phyloP scores from a whole-genome alignment of 2,888 invertebrate genomes.

The Lathronympha strigana region DNA sequence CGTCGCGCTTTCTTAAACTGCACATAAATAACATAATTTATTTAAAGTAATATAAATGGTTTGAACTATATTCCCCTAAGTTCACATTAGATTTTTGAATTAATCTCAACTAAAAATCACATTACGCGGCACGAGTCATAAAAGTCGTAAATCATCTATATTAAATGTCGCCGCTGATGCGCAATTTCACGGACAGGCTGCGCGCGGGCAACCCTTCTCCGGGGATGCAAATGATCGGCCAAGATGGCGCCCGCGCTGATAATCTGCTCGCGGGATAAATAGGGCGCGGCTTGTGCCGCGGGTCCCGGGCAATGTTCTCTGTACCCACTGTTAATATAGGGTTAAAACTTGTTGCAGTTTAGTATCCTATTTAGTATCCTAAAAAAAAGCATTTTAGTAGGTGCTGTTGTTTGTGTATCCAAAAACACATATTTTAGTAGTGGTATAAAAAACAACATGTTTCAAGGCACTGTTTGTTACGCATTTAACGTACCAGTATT shows the following conservation, averaged over 20 bases:
- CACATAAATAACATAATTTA: not conserved
- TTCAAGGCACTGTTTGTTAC: too few species aligned
- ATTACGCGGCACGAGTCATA: constrained; percentile 32
- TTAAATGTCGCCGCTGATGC: constrained; percentile 31
- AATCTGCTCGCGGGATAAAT: not conserved
- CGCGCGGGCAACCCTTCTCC: constrained; percentile 37
- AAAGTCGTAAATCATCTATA: constrained; percentile 35
- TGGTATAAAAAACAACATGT: too few species aligned
- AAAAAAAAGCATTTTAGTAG: too few species aligned
- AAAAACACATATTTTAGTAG: too few species aligned
- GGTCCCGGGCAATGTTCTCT: not conserved
- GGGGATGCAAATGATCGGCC: constrained; percentile 32
- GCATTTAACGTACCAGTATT: too few species aligned
- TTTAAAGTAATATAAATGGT: not conserved
- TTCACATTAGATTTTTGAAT: constrained; percentile 21
- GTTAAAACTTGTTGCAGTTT: too few species aligned
- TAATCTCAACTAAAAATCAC: constrained; percentile 35
- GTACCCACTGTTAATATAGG: too few species aligned
- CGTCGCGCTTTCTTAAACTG: too few species aligned
- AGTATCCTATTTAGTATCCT: too few species aligned
- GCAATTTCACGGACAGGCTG: constrained; percentile 39
- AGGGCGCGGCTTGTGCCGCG: constrained; percentile 5
- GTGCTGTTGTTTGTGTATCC: too few species aligned
- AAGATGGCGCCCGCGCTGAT: constrained; percentile 23
- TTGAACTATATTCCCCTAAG: constrained; percentile 14